phyloP scores from a whole-genome alignment of 1,140 invertebrate genomes.

The Nephila pilipes region DNA sequence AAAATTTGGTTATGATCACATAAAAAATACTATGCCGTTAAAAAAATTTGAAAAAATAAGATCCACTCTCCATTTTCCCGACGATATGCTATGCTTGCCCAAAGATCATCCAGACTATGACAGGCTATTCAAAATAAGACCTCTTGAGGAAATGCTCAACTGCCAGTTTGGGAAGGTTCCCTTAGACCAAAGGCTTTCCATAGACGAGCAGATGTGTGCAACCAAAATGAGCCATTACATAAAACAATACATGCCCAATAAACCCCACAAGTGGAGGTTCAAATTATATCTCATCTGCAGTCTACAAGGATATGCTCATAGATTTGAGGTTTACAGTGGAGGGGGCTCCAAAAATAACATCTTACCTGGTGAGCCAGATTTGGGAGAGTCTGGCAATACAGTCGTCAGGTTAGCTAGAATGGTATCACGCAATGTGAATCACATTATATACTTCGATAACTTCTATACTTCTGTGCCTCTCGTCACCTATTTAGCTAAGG shows the following conservation, averaged over 20 bases:
- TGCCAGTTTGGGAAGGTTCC: background rate
- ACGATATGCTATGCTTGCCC: background rate
- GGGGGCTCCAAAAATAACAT: background rate
- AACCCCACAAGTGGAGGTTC: slow-evolving; percentile 34
- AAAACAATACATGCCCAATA: slow-evolving; percentile 13
- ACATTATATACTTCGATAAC: slow-evolving; percentile 31
- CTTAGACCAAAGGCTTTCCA: background rate
- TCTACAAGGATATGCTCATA: slow-evolving; percentile 10
- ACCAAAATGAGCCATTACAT: slow-evolving; percentile 25
- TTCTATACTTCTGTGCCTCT: slow-evolving; percentile 28
- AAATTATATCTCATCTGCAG: slow-evolving; percentile 17
- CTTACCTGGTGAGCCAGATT: background rate
- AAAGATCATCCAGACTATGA: background rate
- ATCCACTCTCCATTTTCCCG: slow-evolving; percentile 4
- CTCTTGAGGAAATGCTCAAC: background rate
- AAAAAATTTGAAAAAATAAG: slow-evolving; percentile 51
- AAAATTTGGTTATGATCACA: background rate
- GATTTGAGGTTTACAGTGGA: background rate
- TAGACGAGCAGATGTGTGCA: slow-evolving; percentile 53
- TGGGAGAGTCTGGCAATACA: background rate
- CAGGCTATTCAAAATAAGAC: slow-evolving; percentile 31
- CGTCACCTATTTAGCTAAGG: background rate
- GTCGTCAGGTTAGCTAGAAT: background rate
- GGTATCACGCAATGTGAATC: background rate
- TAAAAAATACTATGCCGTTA: background rate